Conservation (phyloP, 23 tunicate species). For the Phallusia fumigata region DNA sequence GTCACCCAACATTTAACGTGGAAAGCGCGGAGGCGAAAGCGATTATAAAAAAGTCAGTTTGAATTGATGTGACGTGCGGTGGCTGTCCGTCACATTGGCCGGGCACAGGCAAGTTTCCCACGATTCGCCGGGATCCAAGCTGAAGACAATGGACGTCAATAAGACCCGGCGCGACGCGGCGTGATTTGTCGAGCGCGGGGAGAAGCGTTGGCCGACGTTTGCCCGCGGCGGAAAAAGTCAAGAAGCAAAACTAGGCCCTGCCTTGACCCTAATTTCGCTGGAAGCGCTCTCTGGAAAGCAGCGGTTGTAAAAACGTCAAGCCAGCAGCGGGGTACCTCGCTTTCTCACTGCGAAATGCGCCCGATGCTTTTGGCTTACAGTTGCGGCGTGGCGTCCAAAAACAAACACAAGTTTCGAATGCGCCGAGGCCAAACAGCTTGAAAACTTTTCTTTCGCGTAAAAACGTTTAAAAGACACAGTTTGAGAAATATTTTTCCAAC, state of each 20-base stretch:
- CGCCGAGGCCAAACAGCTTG: too few relatives aligned
- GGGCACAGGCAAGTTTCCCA: not conserved
- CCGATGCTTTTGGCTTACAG: too few relatives aligned
- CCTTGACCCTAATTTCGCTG: constrained; percentile 21
- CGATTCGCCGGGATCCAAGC: not conserved
- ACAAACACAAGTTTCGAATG: too few relatives aligned
- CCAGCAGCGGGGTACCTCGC: constrained; percentile 14
- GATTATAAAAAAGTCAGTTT: not conserved
- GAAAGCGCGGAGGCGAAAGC: not conserved
- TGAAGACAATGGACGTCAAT: constrained; percentile 7
- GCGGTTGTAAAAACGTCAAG: constrained; percentile 31
- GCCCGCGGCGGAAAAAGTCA: not conserved
- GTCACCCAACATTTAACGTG: too few relatives aligned
- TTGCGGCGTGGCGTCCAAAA: too few relatives aligned
- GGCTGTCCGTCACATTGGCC: not conserved
- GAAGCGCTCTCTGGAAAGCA: constrained; percentile 18
- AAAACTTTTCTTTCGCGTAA: too few relatives aligned
- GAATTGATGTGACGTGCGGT: not conserved
- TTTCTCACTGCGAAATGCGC: too few relatives aligned
- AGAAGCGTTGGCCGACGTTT: not conserved
- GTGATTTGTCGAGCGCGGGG: constrained; percentile 22
- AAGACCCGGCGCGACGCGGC: constrained; percentile 15
- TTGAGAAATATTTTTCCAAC: too few relatives aligned
- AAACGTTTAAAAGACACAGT: too few relatives aligned
- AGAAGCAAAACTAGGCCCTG: constrained; percentile 1